Conservation (phyloP, 2,888 invertebrate genomes). For the Euplexia lucipara region DNA sequence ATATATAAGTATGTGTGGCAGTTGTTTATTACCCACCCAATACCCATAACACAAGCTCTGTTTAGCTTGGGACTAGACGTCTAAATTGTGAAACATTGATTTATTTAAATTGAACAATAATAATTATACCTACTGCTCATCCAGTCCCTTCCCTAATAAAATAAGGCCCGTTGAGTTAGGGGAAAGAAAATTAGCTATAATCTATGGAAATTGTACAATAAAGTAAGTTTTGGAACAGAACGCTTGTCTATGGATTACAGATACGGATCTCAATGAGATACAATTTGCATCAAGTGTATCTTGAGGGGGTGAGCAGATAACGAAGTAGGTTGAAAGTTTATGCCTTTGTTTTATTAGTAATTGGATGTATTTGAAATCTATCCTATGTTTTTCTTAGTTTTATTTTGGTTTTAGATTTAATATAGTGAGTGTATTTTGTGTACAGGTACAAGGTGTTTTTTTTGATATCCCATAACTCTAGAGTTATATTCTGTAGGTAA, state of each 20-base stretch:
- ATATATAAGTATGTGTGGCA: too few relatives aligned
- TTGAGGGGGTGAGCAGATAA: constrained; percentile 4
- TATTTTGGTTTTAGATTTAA: constrained; percentile 13
- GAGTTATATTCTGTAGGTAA: too few relatives aligned
- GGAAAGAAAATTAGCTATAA: constrained; percentile 61
- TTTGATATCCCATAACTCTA: too few relatives aligned
- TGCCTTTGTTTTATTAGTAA: constrained; percentile 29
- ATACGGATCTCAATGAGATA: constrained; percentile 53
- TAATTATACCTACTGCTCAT: background rate
- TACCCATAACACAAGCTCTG: too few relatives aligned
- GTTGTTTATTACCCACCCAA: too few relatives aligned
- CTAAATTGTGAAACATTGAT: too few relatives aligned
- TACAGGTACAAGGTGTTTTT: too few relatives aligned
- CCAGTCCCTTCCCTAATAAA: constrained; percentile 51
- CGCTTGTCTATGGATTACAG: constrained; percentile 47
- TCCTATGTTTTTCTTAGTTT: constrained; percentile 10
- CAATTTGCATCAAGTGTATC: constrained; percentile 45
- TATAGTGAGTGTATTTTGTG: too few relatives aligned
- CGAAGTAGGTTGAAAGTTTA: constrained; percentile 17
- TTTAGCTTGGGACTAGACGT: too few relatives aligned
- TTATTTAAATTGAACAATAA: background rate
- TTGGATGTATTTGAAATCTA: constrained; percentile 31
- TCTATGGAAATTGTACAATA: constrained; percentile 66
- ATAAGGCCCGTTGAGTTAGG: constrained; percentile 37
- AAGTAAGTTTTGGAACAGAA: constrained; percentile 53